Base-by-base conservation (phyloP, 2,797 vertebrate genomes). In the Ispidina picta region DNA sequence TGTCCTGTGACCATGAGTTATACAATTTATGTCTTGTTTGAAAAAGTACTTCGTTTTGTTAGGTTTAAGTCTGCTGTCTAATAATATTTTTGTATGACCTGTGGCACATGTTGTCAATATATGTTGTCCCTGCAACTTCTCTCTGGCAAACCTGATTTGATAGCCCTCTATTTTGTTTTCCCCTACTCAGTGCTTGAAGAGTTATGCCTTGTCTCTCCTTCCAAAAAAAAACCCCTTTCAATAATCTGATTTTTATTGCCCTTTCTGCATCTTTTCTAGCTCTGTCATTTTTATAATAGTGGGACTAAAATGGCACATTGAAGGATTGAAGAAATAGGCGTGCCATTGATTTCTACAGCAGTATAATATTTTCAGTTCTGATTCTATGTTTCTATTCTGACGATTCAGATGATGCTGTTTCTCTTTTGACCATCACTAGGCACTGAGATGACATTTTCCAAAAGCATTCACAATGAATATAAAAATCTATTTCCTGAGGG, bases 401-500 rank as follows among this genome's bases (percentile, higher is more conserved):
- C 75, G 90, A 80, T 85, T 90, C 69, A 79, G 78, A 92, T 82
- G 65, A 82, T 69, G 69, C 37, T 58, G 69, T 92, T 93, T 43
- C 88, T 92, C 75, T 77, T 74, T 71, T 83, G 84, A 90, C 86
- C 75, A 84, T 86, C 82, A 72, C 73, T 73, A 80, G 86, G 65
- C 58, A 77, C 56, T 64, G 78, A 82, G 64, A 49, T 88, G 92
- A 91, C 84, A 82, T 92, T 94, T 95, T 86, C 72, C 1, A 0
- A 90, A 51, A 86, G 29, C 64, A 71, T 90, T 90, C 29, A 80
- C 71, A 84, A 77, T 64, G 65, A 91, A 46, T 43, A 55, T 90
- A 71, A 95, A 95, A 88, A 86, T 86, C 52, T 93, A 64, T 92
- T 95, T 94, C 80, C 86, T 68, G 78, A 86, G 83, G 81, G 62